Evolutionary conservation across 2,888 invertebrate genomes (phyloP).

Genomic region (Hedychridium roseum): DNA sequence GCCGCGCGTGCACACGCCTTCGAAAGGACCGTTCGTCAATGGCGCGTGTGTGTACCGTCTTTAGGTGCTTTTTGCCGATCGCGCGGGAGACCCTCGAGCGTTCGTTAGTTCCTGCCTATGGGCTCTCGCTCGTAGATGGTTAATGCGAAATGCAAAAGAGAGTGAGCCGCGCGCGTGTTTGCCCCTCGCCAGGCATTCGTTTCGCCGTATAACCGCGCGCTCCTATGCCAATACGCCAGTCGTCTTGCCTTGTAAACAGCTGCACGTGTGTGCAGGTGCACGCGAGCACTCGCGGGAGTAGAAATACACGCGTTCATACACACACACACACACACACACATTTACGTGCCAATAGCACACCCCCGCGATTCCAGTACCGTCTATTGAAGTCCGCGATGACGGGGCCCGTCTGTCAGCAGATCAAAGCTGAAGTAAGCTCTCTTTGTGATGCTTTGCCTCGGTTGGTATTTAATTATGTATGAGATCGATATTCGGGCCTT

Average conservation of each 20-base stretch:
- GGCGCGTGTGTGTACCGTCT: too few relatives aligned
- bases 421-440: constrained; percentile 62
- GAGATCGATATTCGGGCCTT: constrained; percentile 63
- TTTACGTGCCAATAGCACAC: constrained; percentile 47
- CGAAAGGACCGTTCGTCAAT: too few relatives aligned
- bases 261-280: constrained; percentile 5
- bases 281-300: constrained; percentile 14
- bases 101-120: constrained; percentile 38
- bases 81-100: constrained; percentile 33
- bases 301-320: constrained; percentile 4
- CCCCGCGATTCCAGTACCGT: constrained; percentile 47
- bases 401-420: constrained; percentile 63
- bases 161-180: constrained; percentile 19
- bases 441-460: constrained; percentile 61
- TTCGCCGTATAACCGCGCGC: constrained; percentile 1
- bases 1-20: too few relatives aligned
- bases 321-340: constrained; percentile 14
- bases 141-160: constrained; percentile 44
- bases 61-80: constrained; percentile 23
- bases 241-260: neutral
- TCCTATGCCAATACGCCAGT: constrained; percentile 3
- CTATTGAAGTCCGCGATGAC: constrained; percentile 63
- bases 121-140: constrained; percentile 22
- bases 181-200: too few relatives aligned
- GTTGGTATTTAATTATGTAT: constrained; percentile 64